A percentile compares a stretch with the other conserved stretches of the same genome.
These are phyloP conservation scores for Phataginus tricuspis DNA, from an alignment of 2,797 vertebrate genomes.

Conservation along the genomic window DNA sequence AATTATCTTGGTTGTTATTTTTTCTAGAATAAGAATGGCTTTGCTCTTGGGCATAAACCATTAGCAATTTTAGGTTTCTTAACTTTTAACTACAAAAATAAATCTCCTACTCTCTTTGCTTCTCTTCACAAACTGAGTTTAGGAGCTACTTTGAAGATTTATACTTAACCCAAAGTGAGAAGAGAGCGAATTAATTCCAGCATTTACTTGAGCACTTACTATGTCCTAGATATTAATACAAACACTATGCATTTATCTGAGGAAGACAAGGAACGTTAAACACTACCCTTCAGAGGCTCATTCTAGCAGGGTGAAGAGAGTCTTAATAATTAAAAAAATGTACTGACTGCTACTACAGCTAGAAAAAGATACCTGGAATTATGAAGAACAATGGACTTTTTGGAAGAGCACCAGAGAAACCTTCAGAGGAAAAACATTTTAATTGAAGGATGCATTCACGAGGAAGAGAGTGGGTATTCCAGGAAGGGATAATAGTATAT, in stretches of 20 bases:
- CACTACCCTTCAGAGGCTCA: neutral
- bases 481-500: neutral
- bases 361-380: neutral
- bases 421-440: neutral
- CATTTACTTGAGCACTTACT: neutral
- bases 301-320: neutral
- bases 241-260: neutral
- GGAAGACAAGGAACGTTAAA: neutral
- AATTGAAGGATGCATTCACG: slow-evolving; percentile 11
- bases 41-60: neutral
- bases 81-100: slow-evolving; percentile 11
- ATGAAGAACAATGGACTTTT: neutral
- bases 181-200: neutral
- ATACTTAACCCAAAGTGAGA: neutral
- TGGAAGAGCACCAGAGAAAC: neutral
- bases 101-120: neutral
- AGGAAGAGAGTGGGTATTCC: neutral
- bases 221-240: neutral
- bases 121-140: neutral
- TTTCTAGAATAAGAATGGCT: neutral
- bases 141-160: neutral
- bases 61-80: neutral
- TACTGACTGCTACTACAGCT: neutral
- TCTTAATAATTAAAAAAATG: neutral
- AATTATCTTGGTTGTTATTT: neutral